Percentiles rank a stretch among this genome's conserved stretches.
phyloP scores from a whole-genome alignment of 2,797 vertebrate species.

The Cephalopachus bancanus region DNA sequence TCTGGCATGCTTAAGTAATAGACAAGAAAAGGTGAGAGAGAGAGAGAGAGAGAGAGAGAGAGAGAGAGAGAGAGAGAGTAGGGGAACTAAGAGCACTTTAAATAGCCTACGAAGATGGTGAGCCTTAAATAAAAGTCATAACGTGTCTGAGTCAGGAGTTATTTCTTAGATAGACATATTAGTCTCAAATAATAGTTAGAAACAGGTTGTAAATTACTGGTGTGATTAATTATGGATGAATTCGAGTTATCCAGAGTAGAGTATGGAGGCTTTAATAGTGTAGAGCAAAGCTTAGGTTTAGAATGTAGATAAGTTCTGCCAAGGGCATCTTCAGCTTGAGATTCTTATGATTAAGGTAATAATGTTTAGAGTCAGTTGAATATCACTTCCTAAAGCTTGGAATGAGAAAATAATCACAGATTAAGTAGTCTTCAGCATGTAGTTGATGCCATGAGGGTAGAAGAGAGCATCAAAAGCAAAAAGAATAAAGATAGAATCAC shows the following conservation, averaged over 20 bases:
- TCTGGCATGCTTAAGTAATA: background rate
- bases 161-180: conserved; percentile 21
- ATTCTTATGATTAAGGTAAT: background rate
- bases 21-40: background rate
- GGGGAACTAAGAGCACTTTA: background rate
- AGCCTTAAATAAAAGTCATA: background rate
- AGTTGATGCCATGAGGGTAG: background rate
- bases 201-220: background rate
- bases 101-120: background rate
- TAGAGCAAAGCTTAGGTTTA: background rate
- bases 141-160: background rate
- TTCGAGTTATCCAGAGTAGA: background rate
- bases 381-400: background rate
- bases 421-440: background rate
- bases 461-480: background rate
- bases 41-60: background rate
- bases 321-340: background rate
- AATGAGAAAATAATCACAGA: background rate
- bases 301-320: background rate
- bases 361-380: background rate
- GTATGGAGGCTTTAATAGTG: background rate
- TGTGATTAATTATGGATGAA: background rate
- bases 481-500: background rate
- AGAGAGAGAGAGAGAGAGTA: background rate
- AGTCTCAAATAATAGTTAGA: background rate